A percentile compares a stretch with the other conserved stretches of the same genome.
Evolutionary conservation across 2,797 vertebrate genomes (phyloP).

Genomic region (Heliangelus exortis): DNA sequence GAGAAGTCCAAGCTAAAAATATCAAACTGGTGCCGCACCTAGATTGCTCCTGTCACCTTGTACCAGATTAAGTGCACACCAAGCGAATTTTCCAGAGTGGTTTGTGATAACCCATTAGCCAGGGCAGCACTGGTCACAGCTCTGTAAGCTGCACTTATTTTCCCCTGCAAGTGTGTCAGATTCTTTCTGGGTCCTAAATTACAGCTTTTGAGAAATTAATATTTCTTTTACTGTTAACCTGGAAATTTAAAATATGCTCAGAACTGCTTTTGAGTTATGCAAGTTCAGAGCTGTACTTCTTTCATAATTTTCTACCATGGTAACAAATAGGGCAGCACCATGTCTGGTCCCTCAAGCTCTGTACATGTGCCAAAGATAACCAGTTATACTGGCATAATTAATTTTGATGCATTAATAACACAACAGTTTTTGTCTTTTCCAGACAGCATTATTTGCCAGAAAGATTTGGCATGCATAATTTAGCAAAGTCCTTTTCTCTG

Average conservation of each 20-base stretch:
- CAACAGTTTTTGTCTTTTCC: conserved; percentile 34
- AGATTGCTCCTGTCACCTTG: background rate
- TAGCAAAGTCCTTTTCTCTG: background rate
- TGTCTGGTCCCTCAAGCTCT: conserved; percentile 52
- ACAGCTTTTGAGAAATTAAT: background rate
- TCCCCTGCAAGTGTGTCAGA: background rate
- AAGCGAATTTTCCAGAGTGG: background rate
- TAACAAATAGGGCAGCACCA: conserved; percentile 10
- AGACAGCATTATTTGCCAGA: background rate
- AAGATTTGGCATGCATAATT: background rate
- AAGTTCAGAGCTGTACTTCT: conserved; percentile 59
- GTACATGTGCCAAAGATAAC: conserved; percentile 57
- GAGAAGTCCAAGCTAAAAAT: background rate
- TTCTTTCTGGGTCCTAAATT: background rate
- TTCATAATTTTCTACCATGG: conserved; percentile 37
- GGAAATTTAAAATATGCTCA: conserved; percentile 26
- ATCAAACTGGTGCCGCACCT: background rate
- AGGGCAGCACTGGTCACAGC: background rate
- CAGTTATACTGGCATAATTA: conserved; percentile 59
- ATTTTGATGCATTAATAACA: conserved; percentile 48
- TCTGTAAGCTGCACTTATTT: background rate
- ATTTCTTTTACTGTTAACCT: conserved; percentile 5
- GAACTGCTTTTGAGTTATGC: conserved; percentile 14
- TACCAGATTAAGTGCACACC: background rate
- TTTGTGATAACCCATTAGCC: background rate